Base-by-base conservation (phyloP, 2,888 invertebrate species). In the Falcaria lacertinaria region DNA sequence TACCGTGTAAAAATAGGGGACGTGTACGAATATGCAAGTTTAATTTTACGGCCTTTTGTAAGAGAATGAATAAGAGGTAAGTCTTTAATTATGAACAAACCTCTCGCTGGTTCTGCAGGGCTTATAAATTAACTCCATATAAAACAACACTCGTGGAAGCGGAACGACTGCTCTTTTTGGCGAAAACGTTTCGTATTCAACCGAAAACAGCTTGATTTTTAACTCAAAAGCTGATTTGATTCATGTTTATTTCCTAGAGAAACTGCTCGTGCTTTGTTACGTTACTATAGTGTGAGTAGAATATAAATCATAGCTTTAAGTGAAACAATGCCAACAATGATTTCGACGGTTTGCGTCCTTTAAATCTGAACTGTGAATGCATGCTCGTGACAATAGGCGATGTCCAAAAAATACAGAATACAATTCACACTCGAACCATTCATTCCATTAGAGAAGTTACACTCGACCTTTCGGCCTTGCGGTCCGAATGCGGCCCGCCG, bases 1-100 rank as follows among this genome's bases (percentile, higher is more conserved):
- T 71, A 74, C 62, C 74, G 67, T 72, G 73, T 74, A 78, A 79
- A 78, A 77, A 78, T 74, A 64, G 71, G 60, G 65, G 70, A 72
- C 74, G 67, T 74, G 64, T 69, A 77, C 74, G 79, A 80, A 79
- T 80, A 81, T 80, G 77, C 74, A 79, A 76, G 74, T 79, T 80
- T 80, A 79, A 81, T 81, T 80, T 76, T 67, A 77, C 73, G 64
- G 71, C 59, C 77, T 77, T 79, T 80, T 80, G 75, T 78, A 72
- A 65, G 69, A 63, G 77, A 73, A 77, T 76, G 75, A 74, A 78
- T 79, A 74, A 75, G 75, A 71, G 79, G 69, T 55, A 63, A 78
- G 76, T 75, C 77, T 80, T 80, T 78, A 80, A 81, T 81, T 81
- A 82, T 77, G 69, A 76, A 69, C 65, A 66, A 72, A 71, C 66